Evolutionary conservation across 2,888 invertebrate species (phyloP), one percentile per base, ranked within the genome.

Genomic region (Drosophila sordidapex): DNA sequence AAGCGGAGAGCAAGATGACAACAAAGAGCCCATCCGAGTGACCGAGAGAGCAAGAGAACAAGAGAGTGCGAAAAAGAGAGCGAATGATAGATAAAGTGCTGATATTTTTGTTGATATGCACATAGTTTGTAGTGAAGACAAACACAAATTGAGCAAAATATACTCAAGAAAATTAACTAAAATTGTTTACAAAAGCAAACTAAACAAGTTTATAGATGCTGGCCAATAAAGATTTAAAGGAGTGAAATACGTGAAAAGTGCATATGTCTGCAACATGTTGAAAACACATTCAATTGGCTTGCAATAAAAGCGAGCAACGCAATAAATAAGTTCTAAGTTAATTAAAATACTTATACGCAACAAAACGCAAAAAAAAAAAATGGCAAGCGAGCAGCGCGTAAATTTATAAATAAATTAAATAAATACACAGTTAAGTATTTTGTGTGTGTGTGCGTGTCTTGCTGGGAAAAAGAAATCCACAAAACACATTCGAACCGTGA

Each of bases 341-440:
- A 63, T 46, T 29, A 40, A 69, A 74, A 74, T 64, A 53, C 54
- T 31, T 60, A 46, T 67, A 35, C 10, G 40, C 40, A 54, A 25
- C 11, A 59, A 46, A 51, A 52, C 36, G n/a, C 21, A 48, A 58
- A 18, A 65, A 40, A 21, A 65, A 29, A 31, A 46, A 64, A 66
- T 53, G 49, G 29, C 36, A 31, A 29, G 46, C 31, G 59, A 70
- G 66, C 59, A 70, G 58, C 63, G 69, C 77, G 79, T 79, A 75
- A 77, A 88, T 83, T 82, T 83, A 86, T 76, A 87, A 83, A 86
- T 86, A 86, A 86, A 86, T 86, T 51, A 81, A 82, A 74, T 72
- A 78, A 87, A 84, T 87, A 82, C 79, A 79, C 71, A 49, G 61
- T 54, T 49, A 57, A 63, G 49, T 46, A 51, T 38, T 52, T 36